Base-by-base conservation (phyloP, 2,888 invertebrate species). In the Aleiodes alternator region DNA sequence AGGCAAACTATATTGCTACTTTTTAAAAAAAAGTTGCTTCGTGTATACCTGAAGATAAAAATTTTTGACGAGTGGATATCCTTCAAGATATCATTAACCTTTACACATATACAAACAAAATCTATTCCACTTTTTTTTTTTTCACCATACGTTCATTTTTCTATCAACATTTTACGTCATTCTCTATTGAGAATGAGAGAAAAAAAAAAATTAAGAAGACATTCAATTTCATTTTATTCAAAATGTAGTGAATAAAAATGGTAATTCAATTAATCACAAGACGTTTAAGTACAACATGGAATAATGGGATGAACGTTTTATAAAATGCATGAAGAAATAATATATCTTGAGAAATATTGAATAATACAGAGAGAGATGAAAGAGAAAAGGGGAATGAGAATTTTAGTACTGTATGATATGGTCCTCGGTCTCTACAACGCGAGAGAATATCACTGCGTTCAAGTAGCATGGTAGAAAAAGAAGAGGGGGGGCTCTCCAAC, bases 1-100 rank as follows among this genome's bases (percentile, higher is more conserved):
- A 69, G 50, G 38, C 68, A 68, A 73, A 76, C 69, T 78, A 79
- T 80, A 80, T 79, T 78, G 79, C 80, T 78, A 80, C 77, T 80
- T 75, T 77, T 80, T 79, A 75, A 66, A 53, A 71, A 57, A 61
- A 57, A 72, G 68, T 50, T 61, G n/a, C 29, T 51, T 69, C 55
- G 12, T 66, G 34, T 43, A 59, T 59, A 48, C 48, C 59, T 59
- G 59, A 51, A 51, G 14, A 59, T 31, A 59, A 34, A 59, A 34
- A 59, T 59, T 34, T 59, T 59, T 59, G 34, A 59, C 59, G 34
- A 59, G 59, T 59, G 59, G 59, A 34, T 59, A 59, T 59, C 59
- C 50, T 64, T 51, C 48, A 56, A 16, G 55, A 59, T 56, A 71
- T 53, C 29, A 69, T 69, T 55, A 53, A 34, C 55, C 38, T 66